Evolutionary conservation across 2,113 vertebrate genomes (phyloP), one percentile per base, ranked within the genome.

Genomic region (Psittacula cyanocephala): DNA sequence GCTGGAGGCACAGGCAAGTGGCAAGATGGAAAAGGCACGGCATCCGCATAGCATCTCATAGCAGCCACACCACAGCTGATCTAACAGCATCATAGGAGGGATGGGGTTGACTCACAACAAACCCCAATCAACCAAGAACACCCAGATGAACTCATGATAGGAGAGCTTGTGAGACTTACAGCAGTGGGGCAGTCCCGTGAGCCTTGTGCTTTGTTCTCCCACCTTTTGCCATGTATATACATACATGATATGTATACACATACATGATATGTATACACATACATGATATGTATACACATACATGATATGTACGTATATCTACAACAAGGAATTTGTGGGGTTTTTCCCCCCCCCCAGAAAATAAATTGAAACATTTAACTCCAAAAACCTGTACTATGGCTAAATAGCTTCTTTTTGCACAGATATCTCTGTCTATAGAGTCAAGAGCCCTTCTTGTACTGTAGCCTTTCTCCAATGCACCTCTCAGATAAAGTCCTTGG

Each of bases 201-300:
- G 50, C 39, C 17, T 41, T 18, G 25, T 1, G 2, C 23, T 63
- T 46, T 39, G 22, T 16, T 25, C 53, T 71, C 10, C 35, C 72
- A 6, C n/a, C 11, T 59, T 76, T 57, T 59, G 22, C 13, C 57
- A 59, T 35, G 33, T 35, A 24, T 24, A 8, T 11, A 28, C 12
- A 28, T 3, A 17, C 0, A 0, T 14, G 9, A 10, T 15, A 57
- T 22, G 55, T 33, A 33, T 4, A 8, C 11, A 28, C 13, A 28
- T 3, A 19, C 0, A 0, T 10, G 11, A 7, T 20, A 4, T 1
- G 17, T 39, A 15, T 25, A n/a, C n/a, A 28, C 12, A 28, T 3
- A 17, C 0, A 0, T 14, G 9, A 10, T 15, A 57, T 22, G 55
- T 33, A 33, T 4, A 8, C 12, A 29, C 13, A 25, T 3, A 22